These are phyloP conservation scores for Muscicapa striata DNA, from an alignment of 2,797 vertebrate genomes.

Conservation along the genomic window DNA sequence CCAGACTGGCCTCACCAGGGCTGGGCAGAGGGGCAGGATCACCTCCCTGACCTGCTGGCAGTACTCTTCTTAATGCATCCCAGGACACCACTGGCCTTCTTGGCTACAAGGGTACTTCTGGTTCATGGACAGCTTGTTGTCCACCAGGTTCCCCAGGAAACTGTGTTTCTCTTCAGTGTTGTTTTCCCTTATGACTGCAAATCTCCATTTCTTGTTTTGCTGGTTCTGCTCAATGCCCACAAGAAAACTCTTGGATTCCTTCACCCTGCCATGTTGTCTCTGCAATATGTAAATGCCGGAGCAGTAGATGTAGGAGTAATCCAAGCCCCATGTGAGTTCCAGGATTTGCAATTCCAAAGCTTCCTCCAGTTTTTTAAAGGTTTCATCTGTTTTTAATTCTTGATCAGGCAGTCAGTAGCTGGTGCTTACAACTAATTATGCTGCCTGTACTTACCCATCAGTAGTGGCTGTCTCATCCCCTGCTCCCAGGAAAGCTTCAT, in stretches of 20 bases:
- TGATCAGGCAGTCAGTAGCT: not conserved
- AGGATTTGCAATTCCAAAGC: not conserved
- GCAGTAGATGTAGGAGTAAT: not conserved
- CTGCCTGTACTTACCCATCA: not conserved
- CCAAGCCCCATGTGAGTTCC: not conserved
- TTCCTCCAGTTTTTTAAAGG: not conserved
- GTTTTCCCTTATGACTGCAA: no score
- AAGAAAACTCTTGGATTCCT: not conserved
- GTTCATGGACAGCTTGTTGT: not conserved
- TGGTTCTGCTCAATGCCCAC: not conserved
- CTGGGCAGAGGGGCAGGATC: not conserved
- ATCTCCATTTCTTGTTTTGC: not conserved
- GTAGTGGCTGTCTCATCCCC: not conserved
- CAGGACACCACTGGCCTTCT: no score
- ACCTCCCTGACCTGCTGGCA: not conserved
- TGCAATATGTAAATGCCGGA: not conserved
- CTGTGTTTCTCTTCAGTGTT: not conserved
- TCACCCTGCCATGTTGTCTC: not conserved
- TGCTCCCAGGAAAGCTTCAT: not conserved
- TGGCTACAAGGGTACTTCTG: not conserved
- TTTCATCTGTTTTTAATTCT: not conserved
- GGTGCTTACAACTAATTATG: not conserved
- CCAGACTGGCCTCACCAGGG: not conserved
- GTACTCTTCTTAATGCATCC: rapidly evolving
- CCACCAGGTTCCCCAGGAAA: not conserved